Evolutionary conservation across 2,797 vertebrate genomes (phyloP).

Genomic region (Rhinichthys osculus): DNA sequence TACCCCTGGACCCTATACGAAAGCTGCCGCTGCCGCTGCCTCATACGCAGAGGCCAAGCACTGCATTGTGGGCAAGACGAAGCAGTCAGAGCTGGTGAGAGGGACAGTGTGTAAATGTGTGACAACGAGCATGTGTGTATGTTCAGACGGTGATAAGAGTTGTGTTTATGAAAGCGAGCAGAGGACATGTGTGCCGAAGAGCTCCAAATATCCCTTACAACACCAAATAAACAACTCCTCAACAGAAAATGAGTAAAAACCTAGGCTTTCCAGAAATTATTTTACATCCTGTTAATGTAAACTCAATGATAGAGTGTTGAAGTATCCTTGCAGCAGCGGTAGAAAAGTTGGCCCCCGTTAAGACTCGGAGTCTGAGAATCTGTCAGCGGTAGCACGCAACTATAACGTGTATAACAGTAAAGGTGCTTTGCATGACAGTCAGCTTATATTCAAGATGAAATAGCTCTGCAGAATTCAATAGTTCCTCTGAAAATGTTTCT

Average conservation of each 20-base stretch:
- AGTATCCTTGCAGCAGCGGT: conserved; percentile 25
- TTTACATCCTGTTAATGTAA: conserved; percentile 58
- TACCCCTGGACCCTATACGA: conserved; percentile 44
- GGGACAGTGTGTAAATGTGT: conserved; percentile 39
- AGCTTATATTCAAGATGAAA: conserved; percentile 29
- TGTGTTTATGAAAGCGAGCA: conserved; percentile 43
- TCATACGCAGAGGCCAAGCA: conserved; percentile 8
- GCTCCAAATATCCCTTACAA: conserved; percentile 41
- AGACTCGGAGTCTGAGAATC: conserved; percentile 49
- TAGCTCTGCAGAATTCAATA: conserved; percentile 9
- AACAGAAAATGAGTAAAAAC: conserved; percentile 46
- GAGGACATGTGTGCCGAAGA: conserved; percentile 4
- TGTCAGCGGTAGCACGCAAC: conserved; percentile 32
- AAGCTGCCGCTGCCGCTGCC: conserved; percentile 31
- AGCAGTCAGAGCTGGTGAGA: conserved; percentile 48
- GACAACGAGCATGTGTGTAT: conserved; percentile 40
- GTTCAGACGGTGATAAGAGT: conserved; percentile 37
- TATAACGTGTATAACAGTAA: conserved; percentile 39
- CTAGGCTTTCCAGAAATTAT: conserved; percentile 54
- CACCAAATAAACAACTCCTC: conserved; percentile 48
- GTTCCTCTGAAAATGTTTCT: conserved; percentile 33
- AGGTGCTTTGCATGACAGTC: conserved; percentile 44
- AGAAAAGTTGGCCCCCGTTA: conserved; percentile 22
- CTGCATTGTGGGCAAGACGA: conserved; percentile 41
- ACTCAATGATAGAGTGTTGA: conserved; percentile 52